These are phyloP conservation scores for Neotoxoptera formosana DNA, from an alignment of 1,140 invertebrate genomes.

Conservation along the genomic window DNA sequence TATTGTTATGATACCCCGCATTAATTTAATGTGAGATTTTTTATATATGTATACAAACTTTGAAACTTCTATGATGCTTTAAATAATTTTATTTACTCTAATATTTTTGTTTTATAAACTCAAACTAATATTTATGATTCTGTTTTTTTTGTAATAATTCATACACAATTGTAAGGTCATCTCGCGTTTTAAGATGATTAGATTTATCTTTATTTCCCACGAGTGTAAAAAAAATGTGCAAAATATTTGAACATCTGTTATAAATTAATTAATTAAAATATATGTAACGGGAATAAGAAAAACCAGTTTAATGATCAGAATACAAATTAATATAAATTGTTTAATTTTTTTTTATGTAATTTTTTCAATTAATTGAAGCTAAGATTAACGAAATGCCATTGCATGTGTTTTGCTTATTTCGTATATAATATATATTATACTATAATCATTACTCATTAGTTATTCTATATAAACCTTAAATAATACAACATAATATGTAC, in stretches of 20 bases:
- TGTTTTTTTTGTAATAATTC: not conserved
- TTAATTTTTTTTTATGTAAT: not conserved
- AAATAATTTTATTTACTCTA: no score
- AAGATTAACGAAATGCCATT: not conserved
- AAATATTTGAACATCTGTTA: constrained; percentile 24
- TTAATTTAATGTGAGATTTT: not conserved
- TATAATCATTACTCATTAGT: not conserved
- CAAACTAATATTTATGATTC: not conserved
- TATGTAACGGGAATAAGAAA: not conserved
- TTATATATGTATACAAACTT: not conserved
- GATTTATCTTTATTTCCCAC: not conserved
- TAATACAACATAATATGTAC: no score
- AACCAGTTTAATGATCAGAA: not conserved
- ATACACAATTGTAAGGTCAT: not conserved
- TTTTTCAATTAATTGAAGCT: not conserved
- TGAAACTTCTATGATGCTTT: no score
- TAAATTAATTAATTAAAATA: not conserved
- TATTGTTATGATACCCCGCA: not conserved
- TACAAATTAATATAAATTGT: not conserved
- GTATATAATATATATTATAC: not conserved
- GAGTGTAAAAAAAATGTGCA: not conserved
- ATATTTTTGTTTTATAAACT: not conserved
- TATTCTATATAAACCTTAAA: not conserved
- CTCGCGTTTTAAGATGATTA: not conserved
- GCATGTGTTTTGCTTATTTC: not conserved